Conservation (phyloP, 2,113 vertebrate species). For the Otis tarda region DNA sequence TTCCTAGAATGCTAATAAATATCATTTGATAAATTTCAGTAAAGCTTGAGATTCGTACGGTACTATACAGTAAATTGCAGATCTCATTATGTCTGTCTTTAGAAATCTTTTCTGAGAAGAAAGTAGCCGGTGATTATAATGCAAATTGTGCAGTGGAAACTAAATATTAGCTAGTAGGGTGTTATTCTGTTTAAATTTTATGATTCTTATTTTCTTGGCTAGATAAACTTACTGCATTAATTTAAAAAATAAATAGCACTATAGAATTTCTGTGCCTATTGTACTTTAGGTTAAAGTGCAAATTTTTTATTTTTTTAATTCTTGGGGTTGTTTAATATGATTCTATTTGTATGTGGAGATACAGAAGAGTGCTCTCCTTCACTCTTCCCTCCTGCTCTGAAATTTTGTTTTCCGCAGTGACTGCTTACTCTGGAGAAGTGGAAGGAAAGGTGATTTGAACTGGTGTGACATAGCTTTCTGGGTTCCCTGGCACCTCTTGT, state of each 20-base stretch:
- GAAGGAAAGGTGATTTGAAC: neutral
- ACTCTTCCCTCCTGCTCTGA: neutral
- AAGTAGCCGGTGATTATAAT: neutral
- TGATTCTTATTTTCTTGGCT: neutral
- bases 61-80: constrained; percentile 2
- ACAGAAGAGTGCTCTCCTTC: neutral
- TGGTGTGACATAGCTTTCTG: neutral
- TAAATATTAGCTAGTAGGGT: constrained; percentile 7
- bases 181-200: constrained; percentile 23
- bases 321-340: neutral
- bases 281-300: neutral
- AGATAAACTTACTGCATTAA: neutral
- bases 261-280: neutral
- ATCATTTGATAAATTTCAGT: neutral
- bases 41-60: neutral
- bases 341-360: neutral
- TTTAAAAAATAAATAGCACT: neutral
- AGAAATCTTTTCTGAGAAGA: constrained; percentile 4
- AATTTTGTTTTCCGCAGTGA: neutral
- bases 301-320: neutral
- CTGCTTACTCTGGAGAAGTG: neutral
- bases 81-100: neutral
- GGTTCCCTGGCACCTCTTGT: neutral
- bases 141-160: neutral
- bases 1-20: constrained; percentile 14